A percentile compares a stretch with the other conserved stretches of the same genome.
phyloP scores from a whole-genome alignment of 2,888 invertebrate species.

The Plemyria rubiginata region DNA sequence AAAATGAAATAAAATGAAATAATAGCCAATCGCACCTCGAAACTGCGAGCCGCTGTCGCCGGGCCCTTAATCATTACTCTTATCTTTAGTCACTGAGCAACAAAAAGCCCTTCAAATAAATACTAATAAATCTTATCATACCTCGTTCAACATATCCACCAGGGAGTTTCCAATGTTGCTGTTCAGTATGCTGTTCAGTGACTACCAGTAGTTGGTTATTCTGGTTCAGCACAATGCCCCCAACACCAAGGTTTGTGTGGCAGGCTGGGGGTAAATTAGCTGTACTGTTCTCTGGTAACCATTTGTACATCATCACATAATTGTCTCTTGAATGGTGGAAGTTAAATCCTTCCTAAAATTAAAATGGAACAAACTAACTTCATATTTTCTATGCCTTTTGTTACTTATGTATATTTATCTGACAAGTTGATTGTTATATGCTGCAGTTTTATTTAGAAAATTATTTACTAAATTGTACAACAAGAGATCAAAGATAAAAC shows the following conservation, averaged over 20 bases:
- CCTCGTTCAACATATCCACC: conserved; percentile 96
- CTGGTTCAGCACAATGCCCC: conserved; percentile 93
- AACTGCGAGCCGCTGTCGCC: no score
- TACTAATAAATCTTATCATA: conserved; percentile 52
- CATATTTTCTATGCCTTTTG: background rate
- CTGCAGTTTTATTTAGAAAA: no score
- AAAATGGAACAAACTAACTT: background rate
- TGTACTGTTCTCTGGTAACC: conserved; percentile 87
- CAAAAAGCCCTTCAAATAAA: no score
- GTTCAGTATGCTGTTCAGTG: conserved; percentile 87
- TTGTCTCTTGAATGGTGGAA: conserved; percentile 94
- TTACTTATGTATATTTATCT: no score
- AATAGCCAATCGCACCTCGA: no score
- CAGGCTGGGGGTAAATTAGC: conserved; percentile 90
- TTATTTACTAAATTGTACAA: no score
- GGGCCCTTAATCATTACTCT: no score
- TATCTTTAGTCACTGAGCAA: no score
- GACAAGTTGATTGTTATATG: no score
- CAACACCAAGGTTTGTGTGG: conserved; percentile 92
- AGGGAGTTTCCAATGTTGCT: conserved; percentile 93
- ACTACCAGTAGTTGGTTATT: conserved; percentile 92
- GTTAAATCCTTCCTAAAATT: conserved; percentile 89
- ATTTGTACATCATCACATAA: conserved; percentile 92
- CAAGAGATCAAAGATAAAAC: no score
- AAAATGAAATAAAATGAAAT: no score